Conservation (phyloP, 2,888 invertebrate genomes). For the Cosmorhoe ocellata region DNA sequence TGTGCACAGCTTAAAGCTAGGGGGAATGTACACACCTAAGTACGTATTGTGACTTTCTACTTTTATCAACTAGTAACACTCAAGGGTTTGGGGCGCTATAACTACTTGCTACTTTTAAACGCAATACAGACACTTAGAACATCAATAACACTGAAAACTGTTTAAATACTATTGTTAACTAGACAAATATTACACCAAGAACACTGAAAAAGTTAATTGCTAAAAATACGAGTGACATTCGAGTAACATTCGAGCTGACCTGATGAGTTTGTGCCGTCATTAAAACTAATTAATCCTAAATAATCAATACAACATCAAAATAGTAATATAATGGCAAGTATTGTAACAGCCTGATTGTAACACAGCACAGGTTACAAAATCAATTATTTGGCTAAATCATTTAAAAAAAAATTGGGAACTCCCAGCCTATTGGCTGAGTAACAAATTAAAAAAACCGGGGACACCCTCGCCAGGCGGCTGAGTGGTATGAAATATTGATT, state of each 20-base stretch:
- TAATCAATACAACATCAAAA: conserved; percentile 43
- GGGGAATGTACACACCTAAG: conserved; percentile 39
- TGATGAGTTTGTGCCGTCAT: conserved; percentile 78
- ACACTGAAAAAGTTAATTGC: conserved; percentile 20
- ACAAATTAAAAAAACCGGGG: conserved; percentile 7
- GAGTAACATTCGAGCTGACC: conserved; percentile 77
- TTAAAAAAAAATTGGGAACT: neutral
- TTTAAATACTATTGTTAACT: conserved; percentile 38
- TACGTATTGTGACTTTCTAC: conserved; percentile 48
- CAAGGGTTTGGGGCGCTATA: conserved; percentile 58
- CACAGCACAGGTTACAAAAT: conserved; percentile 54
- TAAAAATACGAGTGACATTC: conserved; percentile 68
- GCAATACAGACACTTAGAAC: conserved; percentile 60
- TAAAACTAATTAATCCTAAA: conserved; percentile 53
- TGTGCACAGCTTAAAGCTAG: conserved; percentile 77
- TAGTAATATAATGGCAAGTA: conserved; percentile 52
- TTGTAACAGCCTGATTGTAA: conserved; percentile 49
- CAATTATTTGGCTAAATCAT: conserved; percentile 8
- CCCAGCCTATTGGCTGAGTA: neutral
- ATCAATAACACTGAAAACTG: conserved; percentile 59
- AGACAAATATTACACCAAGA: conserved; percentile 20
- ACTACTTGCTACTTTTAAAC: conserved; percentile 53
- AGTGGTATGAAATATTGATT: conserved; percentile 46
- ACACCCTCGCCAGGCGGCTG: conserved; percentile 12
- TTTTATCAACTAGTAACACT: conserved; percentile 43